These are phyloP conservation scores for Magallana nippona DNA, from an alignment of 2,888 invertebrate species.

Conservation along the genomic window DNA sequence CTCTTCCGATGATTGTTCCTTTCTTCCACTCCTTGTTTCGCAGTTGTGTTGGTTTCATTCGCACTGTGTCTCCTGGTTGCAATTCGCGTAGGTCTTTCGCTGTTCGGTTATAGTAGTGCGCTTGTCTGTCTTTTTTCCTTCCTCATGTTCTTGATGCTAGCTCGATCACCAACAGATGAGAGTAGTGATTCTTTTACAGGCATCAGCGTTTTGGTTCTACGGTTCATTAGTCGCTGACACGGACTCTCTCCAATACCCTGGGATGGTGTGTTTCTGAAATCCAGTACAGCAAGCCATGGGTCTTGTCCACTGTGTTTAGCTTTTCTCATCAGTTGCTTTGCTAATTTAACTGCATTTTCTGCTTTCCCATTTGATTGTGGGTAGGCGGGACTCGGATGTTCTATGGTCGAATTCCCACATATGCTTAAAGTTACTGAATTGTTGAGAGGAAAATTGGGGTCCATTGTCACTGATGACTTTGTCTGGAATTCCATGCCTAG, in stretches of 20 bases:
- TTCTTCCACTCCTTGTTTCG: not conserved
- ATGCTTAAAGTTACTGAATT: constrained; percentile 29
- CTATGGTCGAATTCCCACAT: constrained; percentile 35
- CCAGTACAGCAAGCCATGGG: constrained; percentile 44
- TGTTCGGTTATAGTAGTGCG: constrained; percentile 39
- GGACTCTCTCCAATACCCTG: constrained; percentile 28
- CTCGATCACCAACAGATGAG: not conserved
- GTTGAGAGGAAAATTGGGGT: constrained; percentile 46
- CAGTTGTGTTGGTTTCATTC: constrained; percentile 25
- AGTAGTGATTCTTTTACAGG: constrained; percentile 33
- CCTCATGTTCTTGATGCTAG: not conserved
- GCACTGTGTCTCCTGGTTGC: constrained; percentile 31
- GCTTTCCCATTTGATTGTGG: constrained; percentile 45
- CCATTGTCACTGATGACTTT: constrained; percentile 50
- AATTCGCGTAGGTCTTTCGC: constrained; percentile 30
- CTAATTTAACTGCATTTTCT: constrained; percentile 50
- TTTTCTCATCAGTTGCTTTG: constrained; percentile 51
- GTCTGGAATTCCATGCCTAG: constrained; percentile 54
- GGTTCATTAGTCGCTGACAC: constrained; percentile 33
- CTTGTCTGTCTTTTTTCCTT: not conserved
- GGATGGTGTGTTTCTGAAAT: constrained; percentile 49
- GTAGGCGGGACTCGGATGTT: constrained; percentile 37
- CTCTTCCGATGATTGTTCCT: not conserved
- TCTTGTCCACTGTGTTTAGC: constrained; percentile 46
- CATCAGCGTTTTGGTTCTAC: not conserved